A percentile compares a stretch with the other conserved stretches of the same genome.
phyloP scores from a whole-genome alignment of 2,797 vertebrate genomes.

The Carcharodon carcharias region DNA sequence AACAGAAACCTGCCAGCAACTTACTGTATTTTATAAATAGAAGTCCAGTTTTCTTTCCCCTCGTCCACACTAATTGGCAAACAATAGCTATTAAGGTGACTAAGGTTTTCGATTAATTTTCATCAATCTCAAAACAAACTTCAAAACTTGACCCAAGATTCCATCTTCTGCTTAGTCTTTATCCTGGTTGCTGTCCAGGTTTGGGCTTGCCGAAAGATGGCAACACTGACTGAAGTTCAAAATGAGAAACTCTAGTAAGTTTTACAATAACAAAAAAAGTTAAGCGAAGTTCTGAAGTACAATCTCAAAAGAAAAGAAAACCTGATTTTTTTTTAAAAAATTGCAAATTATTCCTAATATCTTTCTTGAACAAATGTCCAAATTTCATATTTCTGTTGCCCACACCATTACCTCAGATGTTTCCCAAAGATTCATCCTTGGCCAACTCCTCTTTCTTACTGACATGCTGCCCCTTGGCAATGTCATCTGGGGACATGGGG shows the following conservation, averaged over 20 bases:
- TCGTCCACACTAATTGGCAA: not conserved
- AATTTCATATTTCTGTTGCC: not conserved
- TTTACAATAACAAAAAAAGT: not conserved
- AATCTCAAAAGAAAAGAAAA: not conserved
- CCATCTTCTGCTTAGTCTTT: not conserved
- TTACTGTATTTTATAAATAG: not conserved
- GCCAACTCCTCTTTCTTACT: not conserved
- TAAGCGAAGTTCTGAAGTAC: not conserved
- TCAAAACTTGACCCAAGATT: not conserved
- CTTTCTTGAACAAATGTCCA: not conserved
- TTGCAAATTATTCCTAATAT: not conserved
- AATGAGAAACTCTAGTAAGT: not conserved
- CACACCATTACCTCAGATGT: not conserved
- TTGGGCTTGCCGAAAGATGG: not conserved
- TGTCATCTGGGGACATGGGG: not conserved
- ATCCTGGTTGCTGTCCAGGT: not conserved
- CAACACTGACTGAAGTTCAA: not conserved
- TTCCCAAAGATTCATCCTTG: not conserved
- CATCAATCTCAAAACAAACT: not conserved
- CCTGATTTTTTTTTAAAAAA: not conserved
- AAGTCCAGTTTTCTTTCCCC: not conserved
- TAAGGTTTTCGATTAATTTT: not conserved
- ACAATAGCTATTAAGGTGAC: not conserved
- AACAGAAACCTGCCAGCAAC: not conserved
- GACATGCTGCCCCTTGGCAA: no score